Percentiles rank a stretch among this genome's conserved stretches.
Evolutionary conservation across 2,888 invertebrate genomes (phyloP).

Genomic region (Anoncus sp.): DNA sequence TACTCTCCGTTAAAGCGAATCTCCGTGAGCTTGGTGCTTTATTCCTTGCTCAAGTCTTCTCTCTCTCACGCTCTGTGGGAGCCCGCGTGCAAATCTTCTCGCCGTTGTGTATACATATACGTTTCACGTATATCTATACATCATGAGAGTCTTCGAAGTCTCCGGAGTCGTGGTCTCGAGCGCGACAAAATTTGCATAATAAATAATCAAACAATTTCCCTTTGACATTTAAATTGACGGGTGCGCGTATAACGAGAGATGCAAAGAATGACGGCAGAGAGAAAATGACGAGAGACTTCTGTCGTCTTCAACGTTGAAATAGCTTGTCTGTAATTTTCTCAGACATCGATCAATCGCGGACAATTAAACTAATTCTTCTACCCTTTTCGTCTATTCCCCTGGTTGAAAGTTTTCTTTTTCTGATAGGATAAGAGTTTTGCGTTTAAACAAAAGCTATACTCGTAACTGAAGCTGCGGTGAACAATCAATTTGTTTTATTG

Average conservation of each 20-base stretch:
- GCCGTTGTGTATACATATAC: background rate
- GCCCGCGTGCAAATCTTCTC: conserved; percentile 33
- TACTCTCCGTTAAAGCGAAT: conserved; percentile 64
- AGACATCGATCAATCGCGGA: conserved; percentile 43
- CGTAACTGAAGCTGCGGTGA: background rate
- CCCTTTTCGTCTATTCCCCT: background rate
- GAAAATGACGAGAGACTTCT: conserved; percentile 18
- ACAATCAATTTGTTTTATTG: background rate
- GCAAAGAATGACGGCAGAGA: conserved; percentile 29
- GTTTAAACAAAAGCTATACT: background rate
- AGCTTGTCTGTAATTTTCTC: conserved; percentile 73
- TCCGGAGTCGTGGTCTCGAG: conserved; percentile 3
- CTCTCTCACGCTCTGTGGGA: background rate
- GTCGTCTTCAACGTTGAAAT: conserved; percentile 19
- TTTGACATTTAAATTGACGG: conserved; percentile 82
- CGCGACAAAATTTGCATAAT: conserved; percentile 81
- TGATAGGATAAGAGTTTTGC: background rate
- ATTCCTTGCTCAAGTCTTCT: conserved; percentile 36
- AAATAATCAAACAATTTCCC: conserved; percentile 82
- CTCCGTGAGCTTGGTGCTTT: conserved; percentile 36
- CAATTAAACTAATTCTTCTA: conserved; percentile 53
- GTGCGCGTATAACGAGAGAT: conserved; percentile 52
- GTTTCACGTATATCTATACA: background rate
- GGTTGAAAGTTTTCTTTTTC: background rate
- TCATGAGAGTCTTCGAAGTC: conserved; percentile 28